Evolutionary conservation across 37 sponge, comb jelly and placozoan species (phyloP), one percentile per base, ranked within the genome.

Genomic region (Halichondria panicea): DNA sequence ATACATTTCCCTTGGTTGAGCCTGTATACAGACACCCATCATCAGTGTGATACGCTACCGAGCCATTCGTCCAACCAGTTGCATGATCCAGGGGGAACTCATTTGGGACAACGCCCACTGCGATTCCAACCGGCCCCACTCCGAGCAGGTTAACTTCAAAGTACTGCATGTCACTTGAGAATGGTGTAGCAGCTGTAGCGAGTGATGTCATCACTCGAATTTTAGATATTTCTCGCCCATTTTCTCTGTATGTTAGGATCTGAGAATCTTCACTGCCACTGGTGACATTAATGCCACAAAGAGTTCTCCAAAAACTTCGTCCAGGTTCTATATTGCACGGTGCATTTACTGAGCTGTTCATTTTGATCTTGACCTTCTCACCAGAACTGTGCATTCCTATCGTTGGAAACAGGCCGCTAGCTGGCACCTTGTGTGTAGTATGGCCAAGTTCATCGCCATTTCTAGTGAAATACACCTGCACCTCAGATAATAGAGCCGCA

Each of bases 41-140:
- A 53, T 80, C 82, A 6, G 81, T 70, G 50, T 84, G 91, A 41
- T 90, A 90, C 0, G 70, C 91, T 31, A 90, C 38, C 0, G 91
- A 90, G 7, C 37, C 50, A 12, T 41, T 13, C 0, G 3, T 34
- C 61, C 86, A 80, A 19, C 91, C 91, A 15, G 82, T 72, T 1
- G 62, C 68, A 38, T 61, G 46, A 37, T 71, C 73, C 37, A 81
- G 50, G 2, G 86, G 72, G 55, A 72, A 80, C n/a, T 60, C 32
- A 4, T 41, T 43, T 12, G 71, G 70, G n/a, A 69, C 77, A 9
- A 70, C 82, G 34, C 91, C 91, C 44, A 90, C 34, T 39, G 81
- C 76, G 38, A 90, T 68, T 11, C 50, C 72, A 41, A 70, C 8
- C 2, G 52, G 36, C 21, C 81, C 86, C 42, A 76, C 46, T 0